Evolutionary conservation across 2,113 vertebrate genomes (phyloP), one percentile per base, ranked within the genome.

Genomic region (Brachirus orientalis): DNA sequence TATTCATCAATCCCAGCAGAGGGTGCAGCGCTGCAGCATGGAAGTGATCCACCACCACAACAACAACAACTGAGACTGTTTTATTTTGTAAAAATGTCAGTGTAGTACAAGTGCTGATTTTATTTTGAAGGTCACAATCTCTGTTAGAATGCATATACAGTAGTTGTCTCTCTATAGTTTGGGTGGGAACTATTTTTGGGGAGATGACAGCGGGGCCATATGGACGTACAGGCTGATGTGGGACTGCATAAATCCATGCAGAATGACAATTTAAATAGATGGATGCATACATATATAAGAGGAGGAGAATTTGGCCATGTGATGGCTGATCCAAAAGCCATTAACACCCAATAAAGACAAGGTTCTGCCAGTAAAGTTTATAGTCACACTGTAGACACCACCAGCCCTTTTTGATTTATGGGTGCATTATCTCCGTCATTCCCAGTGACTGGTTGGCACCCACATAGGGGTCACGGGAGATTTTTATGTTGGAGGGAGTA

Each of bases 131-230:
- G 44, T 11, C 6, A 8, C n/a, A n/a, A n/a, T n/a, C 51, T 61
- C 38, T 67, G 74, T 71, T 79, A 50, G n/a, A n/a, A n/a, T n/a
- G n/a, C n/a, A n/a, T n/a, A n/a, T n/a, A n/a, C n/a, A n/a, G n/a
- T n/a, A n/a, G n/a, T n/a, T n/a, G n/a, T n/a, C n/a, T n/a, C n/a
- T n/a, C n/a, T n/a, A n/a, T n/a, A n/a, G n/a, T n/a, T n/a, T n/a
- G n/a, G n/a, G 74, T 66, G 75, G 64, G 66, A 41, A 69, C 90
- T 93, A 93, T 92, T 89, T 93, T 91, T 91, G 90, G 91, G 77
- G 43, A 76, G 38, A 79, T 86, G 89, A 82, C 72, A 67, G 76
- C 41, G 14, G 67, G 71, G 79, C 58, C 59, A 69, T 69, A 80
- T 84, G 83, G 84, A 79, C 83, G 79, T 66, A 79, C 74, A 67